A percentile compares a stretch with the other conserved stretches of the same genome.
Conservation (phyloP, 1,140 invertebrate genomes). For the Littorina saxatilis region DNA sequence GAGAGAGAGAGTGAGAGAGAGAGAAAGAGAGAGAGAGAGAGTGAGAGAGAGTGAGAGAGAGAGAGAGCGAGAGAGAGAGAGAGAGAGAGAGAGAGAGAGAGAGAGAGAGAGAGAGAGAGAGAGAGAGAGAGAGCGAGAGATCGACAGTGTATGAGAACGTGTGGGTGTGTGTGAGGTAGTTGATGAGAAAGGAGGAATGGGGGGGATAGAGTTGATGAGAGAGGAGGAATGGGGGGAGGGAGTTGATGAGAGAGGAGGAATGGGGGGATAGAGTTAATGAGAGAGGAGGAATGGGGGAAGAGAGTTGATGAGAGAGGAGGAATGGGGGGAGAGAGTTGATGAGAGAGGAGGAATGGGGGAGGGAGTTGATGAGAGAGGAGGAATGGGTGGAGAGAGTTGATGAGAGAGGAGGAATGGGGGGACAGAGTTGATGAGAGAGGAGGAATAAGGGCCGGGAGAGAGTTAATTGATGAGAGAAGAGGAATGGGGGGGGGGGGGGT, state of each 20-base stretch:
- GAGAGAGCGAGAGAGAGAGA: too few species aligned
- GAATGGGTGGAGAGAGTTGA: background rate
- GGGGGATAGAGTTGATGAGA: background rate
- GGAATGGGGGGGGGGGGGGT: too few species aligned
- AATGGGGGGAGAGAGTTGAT: too few species aligned
- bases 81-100: background rate
- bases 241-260: background rate
- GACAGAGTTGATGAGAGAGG: background rate
- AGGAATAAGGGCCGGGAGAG: background rate
- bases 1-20: background rate
- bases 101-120: background rate
- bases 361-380: background rate
- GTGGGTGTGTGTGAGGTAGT: background rate
- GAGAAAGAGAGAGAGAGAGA: background rate
- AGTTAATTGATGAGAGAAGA: background rate
- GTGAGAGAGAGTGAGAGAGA: background rate
- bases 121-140: too few species aligned
- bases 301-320: too few species aligned
- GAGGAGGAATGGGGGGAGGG: background rate
- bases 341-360: too few species aligned
- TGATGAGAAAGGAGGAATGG: background rate
- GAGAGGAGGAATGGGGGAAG: too few species aligned
- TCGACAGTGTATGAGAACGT: background rate
- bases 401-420: background rate
- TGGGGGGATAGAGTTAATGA: background rate